phyloP scores from a whole-genome alignment of 2,888 invertebrate species.

The Drosophila ustulata region DNA sequence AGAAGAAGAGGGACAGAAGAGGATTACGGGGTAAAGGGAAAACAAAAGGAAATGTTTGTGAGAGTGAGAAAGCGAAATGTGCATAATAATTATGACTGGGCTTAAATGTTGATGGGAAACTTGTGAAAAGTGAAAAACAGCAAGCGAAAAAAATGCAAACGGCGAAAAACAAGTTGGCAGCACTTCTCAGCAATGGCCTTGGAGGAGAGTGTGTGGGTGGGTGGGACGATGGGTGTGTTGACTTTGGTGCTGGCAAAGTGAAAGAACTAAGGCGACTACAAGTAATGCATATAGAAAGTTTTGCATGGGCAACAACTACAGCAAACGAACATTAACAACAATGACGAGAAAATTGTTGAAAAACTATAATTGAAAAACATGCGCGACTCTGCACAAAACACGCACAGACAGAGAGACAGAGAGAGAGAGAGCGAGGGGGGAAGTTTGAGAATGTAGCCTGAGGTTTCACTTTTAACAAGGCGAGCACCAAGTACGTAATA shows the following conservation, averaged over 20 bases:
- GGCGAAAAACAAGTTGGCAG: constrained; percentile 31
- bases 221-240: constrained; percentile 14
- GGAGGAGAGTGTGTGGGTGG: constrained; percentile 21
- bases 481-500: constrained; percentile 22
- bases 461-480: constrained; percentile 53
- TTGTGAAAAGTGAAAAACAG: constrained; percentile 58
- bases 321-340: constrained; percentile 60
- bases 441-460: constrained; percentile 17
- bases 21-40: background rate
- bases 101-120: constrained; percentile 62
- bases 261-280: constrained; percentile 52
- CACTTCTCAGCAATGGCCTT: constrained; percentile 42
- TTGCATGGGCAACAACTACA: constrained; percentile 30
- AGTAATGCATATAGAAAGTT: constrained; percentile 69
- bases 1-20: background rate
- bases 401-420: constrained; percentile 20
- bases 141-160: constrained; percentile 9
- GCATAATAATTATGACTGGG: constrained; percentile 70
- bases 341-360: constrained; percentile 75
- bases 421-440: background rate
- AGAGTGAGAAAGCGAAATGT: constrained; percentile 62
- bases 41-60: constrained; percentile 43
- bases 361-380: constrained; percentile 72
- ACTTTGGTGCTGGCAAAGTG: constrained; percentile 29
- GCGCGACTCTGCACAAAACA: constrained; percentile 15